Evolutionary conservation across 2,113 vertebrate species (phyloP).

Genomic region (Oriolus oriolus): DNA sequence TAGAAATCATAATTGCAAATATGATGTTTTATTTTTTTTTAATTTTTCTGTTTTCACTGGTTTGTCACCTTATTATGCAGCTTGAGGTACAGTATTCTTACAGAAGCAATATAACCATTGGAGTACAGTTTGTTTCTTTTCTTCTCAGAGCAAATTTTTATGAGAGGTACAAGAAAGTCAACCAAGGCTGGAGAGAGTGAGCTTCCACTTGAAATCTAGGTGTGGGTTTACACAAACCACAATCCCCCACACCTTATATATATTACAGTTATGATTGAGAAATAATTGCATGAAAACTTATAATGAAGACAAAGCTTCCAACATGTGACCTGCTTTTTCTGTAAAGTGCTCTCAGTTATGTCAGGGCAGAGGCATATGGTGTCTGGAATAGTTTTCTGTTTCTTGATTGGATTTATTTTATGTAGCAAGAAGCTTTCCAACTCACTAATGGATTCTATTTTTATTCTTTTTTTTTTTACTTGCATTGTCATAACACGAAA

Average conservation of each 20-base stretch:
- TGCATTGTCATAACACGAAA: neutral
- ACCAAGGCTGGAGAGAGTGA: neutral
- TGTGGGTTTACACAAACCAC: neutral
- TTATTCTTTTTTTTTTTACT: neutral
- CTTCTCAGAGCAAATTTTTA: neutral
- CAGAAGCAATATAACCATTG: neutral
- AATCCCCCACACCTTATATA: neutral
- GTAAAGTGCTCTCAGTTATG: neutral
- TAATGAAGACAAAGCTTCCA: neutral
- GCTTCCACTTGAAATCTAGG: neutral
- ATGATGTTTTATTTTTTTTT: rapidly evolving
- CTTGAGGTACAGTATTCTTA: neutral
- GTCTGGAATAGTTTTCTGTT: neutral
- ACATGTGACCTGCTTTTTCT: neutral
- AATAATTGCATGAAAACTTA: neutral
- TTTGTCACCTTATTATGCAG: neutral
- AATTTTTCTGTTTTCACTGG: neutral
- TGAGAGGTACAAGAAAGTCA: neutral
- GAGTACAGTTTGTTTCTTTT: neutral
- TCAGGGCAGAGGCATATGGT: neutral
- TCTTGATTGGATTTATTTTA: neutral
- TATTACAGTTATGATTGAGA: neutral
- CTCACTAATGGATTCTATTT: neutral
- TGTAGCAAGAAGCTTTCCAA: neutral
- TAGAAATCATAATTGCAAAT: neutral